Evolutionary conservation across 2,113 vertebrate genomes (phyloP).

Genomic region (Narcine bancroftii): DNA sequence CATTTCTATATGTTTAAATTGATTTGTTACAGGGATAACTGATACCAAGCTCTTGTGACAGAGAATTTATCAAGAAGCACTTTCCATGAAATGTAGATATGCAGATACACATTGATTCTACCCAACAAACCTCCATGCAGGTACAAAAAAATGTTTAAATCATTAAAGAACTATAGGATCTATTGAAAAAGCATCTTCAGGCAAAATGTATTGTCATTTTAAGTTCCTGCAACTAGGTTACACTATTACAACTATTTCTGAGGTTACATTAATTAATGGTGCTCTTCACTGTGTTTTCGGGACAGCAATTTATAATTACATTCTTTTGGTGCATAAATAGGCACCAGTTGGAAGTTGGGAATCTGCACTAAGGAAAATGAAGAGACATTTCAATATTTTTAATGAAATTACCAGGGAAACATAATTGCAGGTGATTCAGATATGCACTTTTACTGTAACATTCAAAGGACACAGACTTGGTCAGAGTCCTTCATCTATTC

Average conservation of each 20-base stretch:
- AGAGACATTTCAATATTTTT: background rate
- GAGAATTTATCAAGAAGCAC: background rate
- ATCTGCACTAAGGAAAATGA: background rate
- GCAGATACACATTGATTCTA: background rate
- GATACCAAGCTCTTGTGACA: background rate
- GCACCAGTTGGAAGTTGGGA: background rate
- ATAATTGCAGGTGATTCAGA: too few species aligned
- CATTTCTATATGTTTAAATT: background rate
- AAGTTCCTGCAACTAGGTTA: background rate
- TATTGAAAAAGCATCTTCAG: background rate
- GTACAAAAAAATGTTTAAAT: background rate
- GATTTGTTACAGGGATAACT: background rate
- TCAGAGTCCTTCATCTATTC: background rate
- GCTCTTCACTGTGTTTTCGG: background rate
- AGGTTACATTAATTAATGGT: background rate
- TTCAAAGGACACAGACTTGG: background rate
- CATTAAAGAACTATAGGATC: background rate
- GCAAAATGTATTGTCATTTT: background rate
- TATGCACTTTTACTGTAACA: background rate
- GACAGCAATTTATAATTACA: background rate
- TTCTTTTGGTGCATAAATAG: background rate
- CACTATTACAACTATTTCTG: background rate
- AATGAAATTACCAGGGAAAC: background rate
- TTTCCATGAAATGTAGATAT: background rate
- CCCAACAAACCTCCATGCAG: background rate